Conservation (phyloP, 2,113 vertebrate genomes). For the Taxidea taxus region DNA sequence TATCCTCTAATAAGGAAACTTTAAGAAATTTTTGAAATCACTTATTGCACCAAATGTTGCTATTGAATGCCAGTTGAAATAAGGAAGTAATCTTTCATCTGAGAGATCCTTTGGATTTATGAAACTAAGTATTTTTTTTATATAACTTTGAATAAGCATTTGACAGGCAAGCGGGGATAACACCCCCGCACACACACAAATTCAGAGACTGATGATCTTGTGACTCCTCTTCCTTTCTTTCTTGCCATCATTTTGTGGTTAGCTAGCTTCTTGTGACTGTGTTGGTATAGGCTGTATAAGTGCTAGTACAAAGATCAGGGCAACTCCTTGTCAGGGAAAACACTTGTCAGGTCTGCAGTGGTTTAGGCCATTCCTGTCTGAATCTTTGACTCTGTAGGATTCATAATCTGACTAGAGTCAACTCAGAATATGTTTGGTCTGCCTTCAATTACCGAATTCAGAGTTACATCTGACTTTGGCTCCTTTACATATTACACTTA, state of each 20-base stretch:
- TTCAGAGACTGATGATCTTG: background rate
- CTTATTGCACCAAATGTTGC: background rate
- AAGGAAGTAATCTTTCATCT: background rate
- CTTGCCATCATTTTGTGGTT: background rate
- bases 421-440: background rate
- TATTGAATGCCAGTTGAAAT: background rate
- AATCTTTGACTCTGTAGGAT: background rate
- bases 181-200: background rate
- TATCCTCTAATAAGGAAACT: background rate
- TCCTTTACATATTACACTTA: background rate
- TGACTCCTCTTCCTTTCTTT: background rate
- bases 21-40: background rate
- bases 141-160: background rate
- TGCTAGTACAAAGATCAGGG: background rate
- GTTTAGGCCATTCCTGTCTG: background rate
- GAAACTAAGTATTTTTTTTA: background rate
- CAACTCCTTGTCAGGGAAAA: background rate
- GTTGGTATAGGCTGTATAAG: rapidly evolving
- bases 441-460: background rate
- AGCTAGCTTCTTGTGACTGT: background rate
- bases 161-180: background rate
- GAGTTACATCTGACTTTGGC: background rate
- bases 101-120: background rate
- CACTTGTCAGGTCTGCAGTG: background rate
- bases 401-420: background rate